Conservation (phyloP, 2,888 invertebrate species). For the Xestia sexstrigata region DNA sequence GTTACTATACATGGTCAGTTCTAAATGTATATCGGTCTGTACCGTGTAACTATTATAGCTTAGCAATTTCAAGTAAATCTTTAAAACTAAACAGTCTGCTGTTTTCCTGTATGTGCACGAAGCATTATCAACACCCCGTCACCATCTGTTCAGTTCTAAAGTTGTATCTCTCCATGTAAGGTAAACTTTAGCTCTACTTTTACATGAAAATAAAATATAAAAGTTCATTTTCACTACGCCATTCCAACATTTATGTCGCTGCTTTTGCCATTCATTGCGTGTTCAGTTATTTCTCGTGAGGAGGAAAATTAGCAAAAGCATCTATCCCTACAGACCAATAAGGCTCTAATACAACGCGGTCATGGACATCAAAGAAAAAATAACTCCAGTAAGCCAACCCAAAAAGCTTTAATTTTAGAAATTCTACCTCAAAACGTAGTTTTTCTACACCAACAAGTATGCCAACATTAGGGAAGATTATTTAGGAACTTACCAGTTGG, state of each 20-base stretch:
- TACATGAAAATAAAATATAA: neutral
- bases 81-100: neutral
- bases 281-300: neutral
- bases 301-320: constrained; percentile 8
- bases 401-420: constrained; percentile 8
- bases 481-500: constrained; percentile 44
- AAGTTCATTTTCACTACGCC: constrained; percentile 8
- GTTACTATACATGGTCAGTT: constrained; percentile 18
- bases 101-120: neutral
- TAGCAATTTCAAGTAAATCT: neutral
- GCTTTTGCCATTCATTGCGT: constrained; percentile 14
- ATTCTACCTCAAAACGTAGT: constrained; percentile 3
- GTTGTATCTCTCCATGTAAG: constrained; percentile 4
- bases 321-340: constrained; percentile 25
- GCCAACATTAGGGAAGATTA: constrained; percentile 34
- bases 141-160: constrained; percentile 7
- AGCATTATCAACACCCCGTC: neutral
- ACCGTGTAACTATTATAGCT: neutral
- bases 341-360: constrained; percentile 12
- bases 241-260: constrained; percentile 15
- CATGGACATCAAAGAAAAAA: neutral
- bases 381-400: constrained; percentile 14
- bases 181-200: constrained; percentile 21
- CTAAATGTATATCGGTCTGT: neutral
- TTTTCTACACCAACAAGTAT: constrained; percentile 19